Evolutionary conservation across 2,888 invertebrate genomes (phyloP).

Genomic region (Andrena haemorrhoa): DNA sequence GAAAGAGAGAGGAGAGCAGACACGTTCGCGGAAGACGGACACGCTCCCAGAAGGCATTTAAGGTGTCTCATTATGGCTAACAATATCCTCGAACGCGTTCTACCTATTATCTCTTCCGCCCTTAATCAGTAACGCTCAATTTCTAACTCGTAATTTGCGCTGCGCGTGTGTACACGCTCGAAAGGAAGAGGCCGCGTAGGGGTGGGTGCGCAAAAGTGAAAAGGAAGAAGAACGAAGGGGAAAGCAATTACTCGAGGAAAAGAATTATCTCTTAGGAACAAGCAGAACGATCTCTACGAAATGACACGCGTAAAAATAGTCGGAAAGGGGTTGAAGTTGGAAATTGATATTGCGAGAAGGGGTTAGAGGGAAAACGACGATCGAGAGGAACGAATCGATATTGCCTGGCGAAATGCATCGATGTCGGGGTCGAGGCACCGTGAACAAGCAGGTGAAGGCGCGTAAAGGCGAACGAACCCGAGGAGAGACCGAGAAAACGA

Average conservation of each 20-base stretch:
- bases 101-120: conserved; percentile 62
- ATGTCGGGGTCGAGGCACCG: not conserved
- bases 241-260: conserved; percentile 13
- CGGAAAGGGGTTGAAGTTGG: not conserved
- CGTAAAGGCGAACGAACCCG: conserved; percentile 68
- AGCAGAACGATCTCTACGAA: not conserved
- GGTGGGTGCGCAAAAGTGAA: conserved; percentile 39
- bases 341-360: not conserved
- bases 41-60: conserved; percentile 24
- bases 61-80: conserved; percentile 50
- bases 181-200: conserved; percentile 2
- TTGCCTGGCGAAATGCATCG: not conserved
- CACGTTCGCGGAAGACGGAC: conserved; percentile 32
- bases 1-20: not conserved
- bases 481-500: conserved; percentile 24
- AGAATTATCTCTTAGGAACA: conserved; percentile 2
- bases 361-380: not conserved
- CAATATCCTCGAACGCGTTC: conserved; percentile 54
- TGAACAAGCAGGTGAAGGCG: not conserved
- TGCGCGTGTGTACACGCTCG: conserved; percentile 31
- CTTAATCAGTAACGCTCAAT: conserved; percentile 65
- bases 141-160: conserved; percentile 58
- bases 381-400: not conserved
- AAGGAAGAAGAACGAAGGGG: conserved; percentile 28
- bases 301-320: not conserved